phyloP scores from a whole-genome alignment of 2,797 vertebrate species.

The Paedocypris micromegethes region DNA sequence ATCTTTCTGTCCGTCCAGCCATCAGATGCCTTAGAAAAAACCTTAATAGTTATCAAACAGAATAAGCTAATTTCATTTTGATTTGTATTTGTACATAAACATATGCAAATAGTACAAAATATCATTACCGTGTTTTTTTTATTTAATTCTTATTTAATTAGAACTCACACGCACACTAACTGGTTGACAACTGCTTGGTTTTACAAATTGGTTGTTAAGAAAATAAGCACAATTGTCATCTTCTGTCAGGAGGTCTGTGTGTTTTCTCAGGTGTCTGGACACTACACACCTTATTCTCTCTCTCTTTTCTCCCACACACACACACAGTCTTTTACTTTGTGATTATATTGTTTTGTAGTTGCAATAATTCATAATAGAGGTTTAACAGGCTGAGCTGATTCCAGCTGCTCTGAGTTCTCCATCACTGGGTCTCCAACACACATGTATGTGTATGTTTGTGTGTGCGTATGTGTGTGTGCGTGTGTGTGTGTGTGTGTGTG shows the following conservation, averaged over 20 bases:
- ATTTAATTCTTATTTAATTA: no score
- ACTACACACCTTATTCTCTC: background rate
- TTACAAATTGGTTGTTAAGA: constrained; percentile 11
- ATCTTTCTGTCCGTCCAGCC: no score
- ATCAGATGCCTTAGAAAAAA: no score
- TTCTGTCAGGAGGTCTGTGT: constrained; percentile 16
- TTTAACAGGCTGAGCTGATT: constrained; percentile 11
- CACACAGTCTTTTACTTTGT: background rate
- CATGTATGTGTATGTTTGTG: constrained; percentile 19
- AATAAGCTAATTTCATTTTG: no score
- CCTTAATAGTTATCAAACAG: no score
- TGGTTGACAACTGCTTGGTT: constrained; percentile 6
- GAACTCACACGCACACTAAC: no score
- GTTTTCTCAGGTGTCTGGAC: constrained; percentile 29
- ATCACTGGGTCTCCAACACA: constrained; percentile 11
- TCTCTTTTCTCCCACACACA: constrained; percentile 1
- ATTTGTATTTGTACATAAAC: no score
- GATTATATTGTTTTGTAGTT: background rate
- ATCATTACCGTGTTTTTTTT: no score
- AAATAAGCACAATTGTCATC: constrained; percentile 30
- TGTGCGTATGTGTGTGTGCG: constrained; percentile 14
- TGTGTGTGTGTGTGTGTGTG: constrained; percentile 22
- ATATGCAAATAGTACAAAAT: no score
- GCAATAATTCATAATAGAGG: constrained; percentile 1
- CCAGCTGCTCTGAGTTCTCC: constrained; percentile 39